phyloP scores from a whole-genome alignment of 2,113 vertebrate species.

The Gopherus flavomarginatus region DNA sequence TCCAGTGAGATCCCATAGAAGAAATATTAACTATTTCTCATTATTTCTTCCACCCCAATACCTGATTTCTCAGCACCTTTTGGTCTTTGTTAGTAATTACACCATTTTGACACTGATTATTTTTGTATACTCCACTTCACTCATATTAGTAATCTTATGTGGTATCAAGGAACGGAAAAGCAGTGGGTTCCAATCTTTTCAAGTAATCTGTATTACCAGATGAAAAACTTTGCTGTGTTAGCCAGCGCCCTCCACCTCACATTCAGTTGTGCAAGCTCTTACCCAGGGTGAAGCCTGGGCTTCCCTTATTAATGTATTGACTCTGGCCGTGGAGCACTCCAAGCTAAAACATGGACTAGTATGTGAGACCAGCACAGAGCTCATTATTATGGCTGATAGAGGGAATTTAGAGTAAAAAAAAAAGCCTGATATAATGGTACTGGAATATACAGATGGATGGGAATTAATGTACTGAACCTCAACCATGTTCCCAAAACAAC shows the following conservation, averaged over 20 bases:
- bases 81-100: neutral
- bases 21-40: constrained; percentile 47
- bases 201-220: neutral
- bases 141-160: fast-evolving
- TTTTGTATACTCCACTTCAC: neutral
- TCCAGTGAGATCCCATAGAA: neutral
- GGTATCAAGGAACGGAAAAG: neutral
- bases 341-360: neutral
- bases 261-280: neutral
- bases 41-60: neutral
- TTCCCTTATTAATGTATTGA: neutral
- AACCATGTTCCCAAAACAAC: constrained; percentile 62
- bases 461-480: constrained; percentile 13
- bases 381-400: neutral
- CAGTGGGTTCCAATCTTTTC: neutral
- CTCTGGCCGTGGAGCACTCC: neutral
- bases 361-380: neutral
- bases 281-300: neutral
- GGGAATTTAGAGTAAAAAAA: neutral
- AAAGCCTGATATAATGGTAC: neutral
- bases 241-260: fast-evolving
- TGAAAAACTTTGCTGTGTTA: neutral
- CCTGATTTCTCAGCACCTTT: constrained; percentile 26
- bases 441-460: neutral
- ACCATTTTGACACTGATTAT: neutral